A percentile compares a stretch with the other conserved stretches of the same genome.
Evolutionary conservation across 2,797 vertebrate genomes (phyloP).

Genomic region (Karalla daura): DNA sequence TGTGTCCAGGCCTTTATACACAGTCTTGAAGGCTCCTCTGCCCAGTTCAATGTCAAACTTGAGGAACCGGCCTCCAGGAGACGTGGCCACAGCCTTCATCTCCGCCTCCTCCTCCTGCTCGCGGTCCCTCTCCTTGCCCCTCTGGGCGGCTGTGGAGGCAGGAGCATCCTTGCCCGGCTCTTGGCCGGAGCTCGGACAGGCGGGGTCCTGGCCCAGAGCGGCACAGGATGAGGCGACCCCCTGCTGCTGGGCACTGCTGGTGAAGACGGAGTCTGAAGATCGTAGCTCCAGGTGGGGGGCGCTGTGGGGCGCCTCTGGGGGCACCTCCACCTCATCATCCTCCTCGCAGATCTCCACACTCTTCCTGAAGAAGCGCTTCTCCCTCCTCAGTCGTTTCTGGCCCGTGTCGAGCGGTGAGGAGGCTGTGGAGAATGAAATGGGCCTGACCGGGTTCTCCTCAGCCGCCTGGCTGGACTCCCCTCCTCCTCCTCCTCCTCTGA

Average conservation of each 20-base stretch:
- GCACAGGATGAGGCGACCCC: slow-evolving; percentile 61
- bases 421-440: slow-evolving; percentile 70
- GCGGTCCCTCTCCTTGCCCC: slow-evolving; percentile 87
- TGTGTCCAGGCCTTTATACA: slow-evolving; percentile 95
- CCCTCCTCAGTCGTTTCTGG: slow-evolving; percentile 79
- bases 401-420: slow-evolving; percentile 71
- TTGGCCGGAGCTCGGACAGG: slow-evolving; percentile 49
- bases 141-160: slow-evolving; percentile 64
- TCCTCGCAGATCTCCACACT: slow-evolving; percentile 91
- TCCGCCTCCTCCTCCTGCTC: slow-evolving; percentile 94
- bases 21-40: slow-evolving; percentile 94
- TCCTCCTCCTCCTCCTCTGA: slow-evolving; percentile 46
- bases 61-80: slow-evolving; percentile 92
- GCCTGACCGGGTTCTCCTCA: slow-evolving; percentile 47
- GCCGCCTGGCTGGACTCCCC: slow-evolving; percentile 40
- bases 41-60: slow-evolving; percentile 97
- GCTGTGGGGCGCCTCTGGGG: slow-evolving; percentile 70
- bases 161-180: slow-evolving; percentile 69
- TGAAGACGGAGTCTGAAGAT: slow-evolving; percentile 81
- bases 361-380: slow-evolving; percentile 93
- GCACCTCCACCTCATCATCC: slow-evolving; percentile 78
- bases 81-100: slow-evolving; percentile 96
- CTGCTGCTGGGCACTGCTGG: slow-evolving; percentile 67
- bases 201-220: slow-evolving; percentile 67
- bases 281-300: slow-evolving; percentile 77